Conservation (phyloP, 2,888 invertebrate genomes). For the Galeruca laticollis region DNA sequence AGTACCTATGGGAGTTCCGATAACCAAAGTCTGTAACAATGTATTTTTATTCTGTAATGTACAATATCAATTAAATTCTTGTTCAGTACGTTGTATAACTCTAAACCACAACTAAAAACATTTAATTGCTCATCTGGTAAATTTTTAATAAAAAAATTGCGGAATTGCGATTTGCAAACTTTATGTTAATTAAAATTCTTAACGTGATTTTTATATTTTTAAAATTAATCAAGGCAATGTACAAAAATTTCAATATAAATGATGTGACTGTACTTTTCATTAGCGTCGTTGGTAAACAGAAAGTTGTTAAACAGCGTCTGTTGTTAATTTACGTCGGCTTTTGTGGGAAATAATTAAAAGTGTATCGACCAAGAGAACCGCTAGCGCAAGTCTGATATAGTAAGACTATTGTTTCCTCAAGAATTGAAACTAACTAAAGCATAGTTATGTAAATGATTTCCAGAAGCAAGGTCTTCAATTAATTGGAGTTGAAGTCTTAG, state of each 20-base stretch:
- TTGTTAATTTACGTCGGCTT: slow-evolving; percentile 30
- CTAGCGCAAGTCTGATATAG: slow-evolving; percentile 43
- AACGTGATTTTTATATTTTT: neutral
- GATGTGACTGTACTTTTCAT: neutral
- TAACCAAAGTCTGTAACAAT: no score
- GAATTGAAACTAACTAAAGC: slow-evolving; percentile 53
- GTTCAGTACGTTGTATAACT: no score
- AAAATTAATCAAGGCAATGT: neutral
- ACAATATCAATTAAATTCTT: no score
- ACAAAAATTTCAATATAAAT: neutral
- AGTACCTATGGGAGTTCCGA: no score
- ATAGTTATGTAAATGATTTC: slow-evolving; percentile 57
- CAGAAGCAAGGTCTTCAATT: slow-evolving; percentile 55
- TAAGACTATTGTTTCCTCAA: slow-evolving; percentile 53
- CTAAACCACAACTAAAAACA: no score
- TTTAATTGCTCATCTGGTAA: no score
- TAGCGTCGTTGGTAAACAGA: neutral
- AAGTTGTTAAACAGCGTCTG: slow-evolving; percentile 17
- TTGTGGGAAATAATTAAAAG: slow-evolving; percentile 41
- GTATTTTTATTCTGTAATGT: no score
- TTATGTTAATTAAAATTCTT: no score
- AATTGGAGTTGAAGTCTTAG: slow-evolving; percentile 56
- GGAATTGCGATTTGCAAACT: no score
- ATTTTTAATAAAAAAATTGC: no score
- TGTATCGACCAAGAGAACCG: slow-evolving; percentile 43